Conservation (phyloP, 2,888 invertebrate genomes). For the Drosophila fulvimacula region DNA sequence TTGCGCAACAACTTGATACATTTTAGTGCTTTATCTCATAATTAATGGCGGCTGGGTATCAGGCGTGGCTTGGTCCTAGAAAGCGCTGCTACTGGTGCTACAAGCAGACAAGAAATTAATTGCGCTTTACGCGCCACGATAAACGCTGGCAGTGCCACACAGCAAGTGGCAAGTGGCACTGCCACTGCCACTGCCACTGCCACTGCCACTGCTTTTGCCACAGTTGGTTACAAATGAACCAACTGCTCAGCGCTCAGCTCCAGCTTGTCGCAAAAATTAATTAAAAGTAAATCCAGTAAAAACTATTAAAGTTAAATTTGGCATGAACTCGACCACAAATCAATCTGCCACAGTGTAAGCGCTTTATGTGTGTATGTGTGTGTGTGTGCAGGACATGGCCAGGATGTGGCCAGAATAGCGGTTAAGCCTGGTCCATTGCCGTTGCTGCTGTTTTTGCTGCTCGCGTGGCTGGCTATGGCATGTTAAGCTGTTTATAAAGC, state of each 20-base stretch:
- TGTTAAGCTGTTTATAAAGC: slow-evolving; percentile 79
- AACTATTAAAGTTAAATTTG: slow-evolving; percentile 79
- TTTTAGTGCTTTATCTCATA: slow-evolving; percentile 81
- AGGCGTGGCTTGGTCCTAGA: slow-evolving; percentile 8
- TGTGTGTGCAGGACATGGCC: slow-evolving; percentile 3
- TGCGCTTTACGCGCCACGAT: slow-evolving; percentile 79
- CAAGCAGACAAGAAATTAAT: slow-evolving; percentile 78
- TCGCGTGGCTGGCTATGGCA: slow-evolving; percentile 64
- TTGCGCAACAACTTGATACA: slow-evolving; percentile 78
- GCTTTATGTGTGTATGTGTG: slow-evolving; percentile 50
- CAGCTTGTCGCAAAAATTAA: slow-evolving; percentile 69
- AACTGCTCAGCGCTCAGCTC: slow-evolving; percentile 20
- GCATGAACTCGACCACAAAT: slow-evolving; percentile 79
- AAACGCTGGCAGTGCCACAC: slow-evolving; percentile 55
- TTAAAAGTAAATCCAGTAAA: slow-evolving; percentile 79
- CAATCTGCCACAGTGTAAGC: slow-evolving; percentile 75
- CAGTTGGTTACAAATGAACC: slow-evolving; percentile 73
- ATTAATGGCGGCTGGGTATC: slow-evolving; percentile 70
- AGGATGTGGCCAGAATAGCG: slow-evolving; percentile 33
- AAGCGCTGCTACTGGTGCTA: slow-evolving; percentile 39
- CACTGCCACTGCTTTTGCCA: slow-evolving; percentile 9
- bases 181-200: neutral
- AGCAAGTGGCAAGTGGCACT: slow-evolving; percentile 1
- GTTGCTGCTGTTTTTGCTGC: slow-evolving; percentile 40
- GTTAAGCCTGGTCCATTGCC: slow-evolving; percentile 14